These are phyloP conservation scores for Cathartes aura DNA, from an alignment of 2,113 vertebrate species.

Conservation along the genomic window DNA sequence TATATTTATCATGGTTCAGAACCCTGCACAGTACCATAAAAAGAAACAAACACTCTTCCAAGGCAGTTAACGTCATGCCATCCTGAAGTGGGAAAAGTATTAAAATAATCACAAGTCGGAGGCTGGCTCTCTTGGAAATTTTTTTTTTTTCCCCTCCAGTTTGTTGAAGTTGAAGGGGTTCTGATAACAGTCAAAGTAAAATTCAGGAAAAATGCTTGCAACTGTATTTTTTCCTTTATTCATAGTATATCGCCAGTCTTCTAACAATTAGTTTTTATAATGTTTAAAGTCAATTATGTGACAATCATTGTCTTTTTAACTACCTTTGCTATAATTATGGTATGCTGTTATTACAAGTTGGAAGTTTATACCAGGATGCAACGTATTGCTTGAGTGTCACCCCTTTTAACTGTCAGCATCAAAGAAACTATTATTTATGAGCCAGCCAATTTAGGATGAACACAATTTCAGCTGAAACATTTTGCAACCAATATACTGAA, in stretches of 20 bases:
- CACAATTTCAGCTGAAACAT: background rate
- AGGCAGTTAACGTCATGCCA: background rate
- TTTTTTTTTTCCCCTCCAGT: background rate
- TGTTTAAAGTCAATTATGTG: background rate
- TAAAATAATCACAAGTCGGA: background rate
- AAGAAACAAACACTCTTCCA: background rate
- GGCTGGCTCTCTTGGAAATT: background rate
- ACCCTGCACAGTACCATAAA: background rate
- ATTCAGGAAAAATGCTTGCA: background rate
- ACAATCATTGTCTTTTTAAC: background rate
- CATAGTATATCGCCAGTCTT: background rate
- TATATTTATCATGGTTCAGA: background rate
- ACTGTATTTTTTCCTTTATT: background rate
- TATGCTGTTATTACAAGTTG: background rate
- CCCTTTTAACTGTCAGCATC: background rate
- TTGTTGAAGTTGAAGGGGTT: background rate
- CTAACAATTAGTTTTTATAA: background rate
- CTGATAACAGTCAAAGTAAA: background rate
- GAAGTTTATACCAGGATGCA: background rate
- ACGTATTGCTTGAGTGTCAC: background rate
- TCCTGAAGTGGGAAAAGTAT: background rate
- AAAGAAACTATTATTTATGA: background rate
- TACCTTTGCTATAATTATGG: background rate
- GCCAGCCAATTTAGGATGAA: background rate
- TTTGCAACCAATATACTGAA: background rate